phyloP scores from a whole-genome alignment of 2,113 vertebrate genomes.

The Amblyopsis rosae region DNA sequence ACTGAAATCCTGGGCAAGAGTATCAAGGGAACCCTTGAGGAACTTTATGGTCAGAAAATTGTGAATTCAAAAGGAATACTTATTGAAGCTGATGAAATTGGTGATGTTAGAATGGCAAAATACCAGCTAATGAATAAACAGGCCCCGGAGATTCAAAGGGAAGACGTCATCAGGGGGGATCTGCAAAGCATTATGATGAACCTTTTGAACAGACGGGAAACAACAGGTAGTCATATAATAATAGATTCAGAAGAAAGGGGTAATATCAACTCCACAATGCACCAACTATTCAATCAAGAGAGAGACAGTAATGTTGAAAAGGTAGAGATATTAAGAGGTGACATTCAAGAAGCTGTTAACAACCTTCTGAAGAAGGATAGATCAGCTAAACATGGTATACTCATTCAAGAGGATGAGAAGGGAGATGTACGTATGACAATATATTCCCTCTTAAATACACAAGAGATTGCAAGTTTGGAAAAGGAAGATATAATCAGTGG shows the following conservation, averaged over 20 bases:
- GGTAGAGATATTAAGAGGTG: slow-evolving; percentile 84
- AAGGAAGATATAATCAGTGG: slow-evolving; percentile 82
- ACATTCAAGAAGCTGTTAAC: slow-evolving; percentile 85
- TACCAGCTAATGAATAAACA: slow-evolving; percentile 88
- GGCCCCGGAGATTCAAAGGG: slow-evolving; percentile 85
- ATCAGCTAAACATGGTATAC: slow-evolving; percentile 82
- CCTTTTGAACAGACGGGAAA: slow-evolving; percentile 79
- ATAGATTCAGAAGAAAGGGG: slow-evolving; percentile 87
- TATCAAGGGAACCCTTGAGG: slow-evolving; percentile 85
- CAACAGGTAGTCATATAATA: slow-evolving; percentile 70
- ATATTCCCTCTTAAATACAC: slow-evolving; percentile 88
- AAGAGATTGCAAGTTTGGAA: slow-evolving; percentile 62
- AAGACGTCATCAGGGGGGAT: slow-evolving; percentile 85
- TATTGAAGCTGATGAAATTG: slow-evolving; percentile 88
- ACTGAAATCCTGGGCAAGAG: slow-evolving; percentile 87
- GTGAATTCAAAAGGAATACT: slow-evolving; percentile 86
- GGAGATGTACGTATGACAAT: slow-evolving; percentile 91
- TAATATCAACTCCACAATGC: slow-evolving; percentile 81
- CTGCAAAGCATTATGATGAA: slow-evolving; percentile 87
- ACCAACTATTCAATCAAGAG: slow-evolving; percentile 83
- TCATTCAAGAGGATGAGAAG: slow-evolving; percentile 90
- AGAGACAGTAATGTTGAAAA: slow-evolving; percentile 73
- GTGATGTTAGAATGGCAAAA: slow-evolving; percentile 90
- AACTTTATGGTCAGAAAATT: slow-evolving; percentile 85
- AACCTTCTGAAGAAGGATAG: slow-evolving; percentile 78